phyloP scores from a whole-genome alignment of 2,797 vertebrate species.

The Liasis olivaceus region DNA sequence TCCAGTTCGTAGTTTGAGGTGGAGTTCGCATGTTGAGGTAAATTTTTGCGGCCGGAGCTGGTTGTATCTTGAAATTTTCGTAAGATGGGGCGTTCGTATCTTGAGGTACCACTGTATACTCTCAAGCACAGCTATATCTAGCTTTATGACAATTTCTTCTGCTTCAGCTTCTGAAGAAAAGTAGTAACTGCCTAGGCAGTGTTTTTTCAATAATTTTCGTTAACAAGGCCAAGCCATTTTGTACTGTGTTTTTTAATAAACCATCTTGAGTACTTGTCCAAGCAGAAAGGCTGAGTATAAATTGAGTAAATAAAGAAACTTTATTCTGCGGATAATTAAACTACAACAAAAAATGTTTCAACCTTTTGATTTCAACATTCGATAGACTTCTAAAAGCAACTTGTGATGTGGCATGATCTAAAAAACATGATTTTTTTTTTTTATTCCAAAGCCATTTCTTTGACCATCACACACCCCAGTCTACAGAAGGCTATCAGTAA shows the following conservation, averaged over 20 bases:
- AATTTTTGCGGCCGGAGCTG: too few relatives aligned
- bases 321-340: background rate
- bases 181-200: background rate
- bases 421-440: too few relatives aligned
- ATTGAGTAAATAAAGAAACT: background rate
- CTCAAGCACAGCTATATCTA: too few relatives aligned
- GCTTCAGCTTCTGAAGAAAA: background rate
- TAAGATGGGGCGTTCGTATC: too few relatives aligned
- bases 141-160: background rate
- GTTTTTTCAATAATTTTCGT: background rate
- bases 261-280: background rate
- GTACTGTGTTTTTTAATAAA: background rate
- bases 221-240: background rate
- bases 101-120: too few relatives aligned
- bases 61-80: too few relatives aligned
- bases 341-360: background rate
- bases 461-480: background rate
- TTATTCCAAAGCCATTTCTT: background rate
- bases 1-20: too few relatives aligned
- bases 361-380: background rate
- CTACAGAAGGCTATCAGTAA: background rate
- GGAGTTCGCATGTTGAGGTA: too few relatives aligned
- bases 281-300: background rate
- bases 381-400: background rate
- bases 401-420: background rate